Conservation (phyloP, 2,797 vertebrate genomes). For the Anniella stebbinsi region DNA sequence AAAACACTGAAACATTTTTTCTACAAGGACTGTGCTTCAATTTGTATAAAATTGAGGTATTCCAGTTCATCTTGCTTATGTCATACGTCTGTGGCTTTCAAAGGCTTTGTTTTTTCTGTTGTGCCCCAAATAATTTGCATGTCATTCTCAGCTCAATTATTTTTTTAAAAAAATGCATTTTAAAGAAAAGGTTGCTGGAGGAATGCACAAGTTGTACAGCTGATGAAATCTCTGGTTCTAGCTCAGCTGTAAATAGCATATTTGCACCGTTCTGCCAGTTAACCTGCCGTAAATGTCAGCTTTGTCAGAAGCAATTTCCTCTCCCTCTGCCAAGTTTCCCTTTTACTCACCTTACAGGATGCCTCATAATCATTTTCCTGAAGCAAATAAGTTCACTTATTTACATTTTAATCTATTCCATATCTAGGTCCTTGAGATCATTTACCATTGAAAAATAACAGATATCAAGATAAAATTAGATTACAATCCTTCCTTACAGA, state of each 20-base stretch:
- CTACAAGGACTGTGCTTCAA: conserved; percentile 57
- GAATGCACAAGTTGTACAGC: neutral
- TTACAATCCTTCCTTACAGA: neutral
- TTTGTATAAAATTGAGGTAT: conserved; percentile 55
- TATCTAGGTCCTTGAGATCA: neutral
- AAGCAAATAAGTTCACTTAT: neutral
- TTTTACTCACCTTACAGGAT: neutral
- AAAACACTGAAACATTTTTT: conserved; percentile 34
- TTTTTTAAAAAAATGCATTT: conserved; percentile 30
- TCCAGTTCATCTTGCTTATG: conserved; percentile 33
- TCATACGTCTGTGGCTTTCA: conserved; percentile 38
- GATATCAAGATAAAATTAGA: neutral
- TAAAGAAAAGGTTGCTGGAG: neutral
- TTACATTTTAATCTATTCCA: conserved; percentile 11
- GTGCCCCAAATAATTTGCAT: conserved; percentile 55
- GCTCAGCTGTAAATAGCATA: conserved; percentile 20
- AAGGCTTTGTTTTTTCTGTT: conserved; percentile 55
- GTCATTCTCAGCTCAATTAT: conserved; percentile 17
- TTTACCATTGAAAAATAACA: neutral
- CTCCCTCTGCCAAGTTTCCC: neutral
- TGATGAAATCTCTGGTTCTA: conserved; percentile 36
- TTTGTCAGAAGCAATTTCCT: conserved; percentile 11
- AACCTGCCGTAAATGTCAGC: neutral
- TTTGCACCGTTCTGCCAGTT: accelerated
- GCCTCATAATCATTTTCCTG: neutral